Percentiles rank a stretch among this genome's conserved stretches.
These are phyloP conservation scores for Electrophaes corylata DNA, from an alignment of 2,888 invertebrate genomes.

Conservation along the genomic window DNA sequence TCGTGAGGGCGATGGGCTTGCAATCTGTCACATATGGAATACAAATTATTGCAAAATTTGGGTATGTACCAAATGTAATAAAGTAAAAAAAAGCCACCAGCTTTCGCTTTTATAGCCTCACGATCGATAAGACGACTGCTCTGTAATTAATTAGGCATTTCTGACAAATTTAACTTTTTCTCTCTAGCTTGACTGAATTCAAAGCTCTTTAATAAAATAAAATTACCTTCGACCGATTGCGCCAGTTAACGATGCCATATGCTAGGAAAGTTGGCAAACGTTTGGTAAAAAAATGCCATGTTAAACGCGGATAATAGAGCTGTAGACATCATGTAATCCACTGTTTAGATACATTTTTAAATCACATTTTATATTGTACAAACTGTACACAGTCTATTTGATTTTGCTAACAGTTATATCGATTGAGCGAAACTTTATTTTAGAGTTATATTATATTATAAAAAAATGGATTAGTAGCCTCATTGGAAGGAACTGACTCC, in stretches of 20 bases:
- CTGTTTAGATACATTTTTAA: not conserved
- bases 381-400: no score
- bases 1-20: no score
- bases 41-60: no score
- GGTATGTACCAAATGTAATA: no score
- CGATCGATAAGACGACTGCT: slow-evolving; percentile 60
- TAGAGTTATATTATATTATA: no score
- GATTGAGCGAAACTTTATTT: no score
- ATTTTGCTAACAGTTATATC: no score
- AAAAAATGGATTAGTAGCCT: no score
- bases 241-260: slow-evolving; percentile 33
- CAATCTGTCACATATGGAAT: no score
- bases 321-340: not conserved
- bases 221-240: slow-evolving; percentile 34
- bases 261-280: slow-evolving; percentile 23
- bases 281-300: slow-evolving; percentile 21
- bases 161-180: slow-evolving; percentile 57
- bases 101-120: slow-evolving; percentile 15
- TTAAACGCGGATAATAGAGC: not conserved
- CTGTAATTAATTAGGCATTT: slow-evolving; percentile 63
- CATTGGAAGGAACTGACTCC: no score
- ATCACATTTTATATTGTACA: no score
- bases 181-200: slow-evolving; percentile 53
- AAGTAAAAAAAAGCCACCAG: no score
- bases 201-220: slow-evolving; percentile 42